A percentile compares a stretch with the other conserved stretches of the same genome.
Evolutionary conservation across 2,888 invertebrate genomes (phyloP).

Genomic region (Coelinius sp.): DNA sequence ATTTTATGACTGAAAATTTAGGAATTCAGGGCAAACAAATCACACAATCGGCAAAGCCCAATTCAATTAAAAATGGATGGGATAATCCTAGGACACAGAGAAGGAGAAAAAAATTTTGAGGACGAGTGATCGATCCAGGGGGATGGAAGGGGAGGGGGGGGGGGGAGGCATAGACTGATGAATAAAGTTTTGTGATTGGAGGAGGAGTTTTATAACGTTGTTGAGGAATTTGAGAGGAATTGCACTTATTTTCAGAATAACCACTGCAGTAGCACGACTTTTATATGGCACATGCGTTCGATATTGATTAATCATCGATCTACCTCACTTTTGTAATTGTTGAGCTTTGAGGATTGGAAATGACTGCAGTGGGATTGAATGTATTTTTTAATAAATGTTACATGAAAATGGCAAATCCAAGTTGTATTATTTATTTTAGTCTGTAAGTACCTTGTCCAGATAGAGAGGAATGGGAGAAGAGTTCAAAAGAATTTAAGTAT

Average conservation of each 20-base stretch:
- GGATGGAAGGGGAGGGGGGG: neutral
- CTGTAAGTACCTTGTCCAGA: too few relatives aligned
- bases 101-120: neutral
- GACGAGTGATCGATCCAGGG: neutral
- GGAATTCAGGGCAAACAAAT: conserved; percentile 61
- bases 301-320: conserved; percentile 20
- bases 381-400: conserved; percentile 17
- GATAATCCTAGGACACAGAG: conserved; percentile 49
- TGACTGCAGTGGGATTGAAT: neutral
- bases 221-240: conserved; percentile 7
- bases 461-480: too few relatives aligned
- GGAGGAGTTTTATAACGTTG: conserved; percentile 11
- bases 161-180: neutral
- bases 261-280: neutral
- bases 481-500: too few relatives aligned
- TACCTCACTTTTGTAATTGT: conserved; percentile 27
- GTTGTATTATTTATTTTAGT: too few relatives aligned
- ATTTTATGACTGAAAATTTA: conserved; percentile 42
- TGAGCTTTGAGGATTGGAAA: neutral
- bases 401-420: neutral
- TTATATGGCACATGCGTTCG: conserved; percentile 17
- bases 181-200: neutral
- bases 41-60: conserved; percentile 51
- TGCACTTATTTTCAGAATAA: conserved; percentile 17
- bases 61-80: conserved; percentile 44